Percentiles rank a stretch among this genome's conserved stretches.
Evolutionary conservation across 2,888 invertebrate species (phyloP).

Genomic region (Clepsis dumicolana): DNA sequence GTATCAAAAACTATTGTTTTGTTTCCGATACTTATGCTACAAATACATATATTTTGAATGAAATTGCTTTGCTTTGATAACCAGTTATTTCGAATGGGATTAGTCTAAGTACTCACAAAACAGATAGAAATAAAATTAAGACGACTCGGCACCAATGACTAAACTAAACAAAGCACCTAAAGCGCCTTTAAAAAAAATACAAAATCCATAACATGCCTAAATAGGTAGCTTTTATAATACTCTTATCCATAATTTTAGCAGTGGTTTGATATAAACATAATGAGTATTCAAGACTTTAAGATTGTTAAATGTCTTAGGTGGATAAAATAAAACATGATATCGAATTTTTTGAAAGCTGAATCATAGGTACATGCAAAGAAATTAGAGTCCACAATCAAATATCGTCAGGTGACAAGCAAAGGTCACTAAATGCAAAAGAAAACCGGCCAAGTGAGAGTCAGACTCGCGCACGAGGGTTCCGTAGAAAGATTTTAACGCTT

Average conservation of each 20-base stretch:
- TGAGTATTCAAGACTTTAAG: slow-evolving; percentile 7
- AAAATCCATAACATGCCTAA: not conserved
- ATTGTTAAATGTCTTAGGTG: slow-evolving; percentile 1
- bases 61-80: not conserved
- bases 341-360: not conserved
- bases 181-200: not conserved
- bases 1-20: not conserved
- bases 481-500: no score
- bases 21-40: not conserved
- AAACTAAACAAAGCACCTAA: not conserved
- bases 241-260: not conserved
- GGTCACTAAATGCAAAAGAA: no score
- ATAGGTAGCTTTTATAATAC: not conserved
- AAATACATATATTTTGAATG: not conserved
- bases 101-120: slow-evolving; percentile 5
- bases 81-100: no score
- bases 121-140: not conserved
- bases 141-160: not conserved
- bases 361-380: no score
- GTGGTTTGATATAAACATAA: slow-evolving; percentile 1
- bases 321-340: not conserved
- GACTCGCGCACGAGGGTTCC: no score
- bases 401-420: no score
- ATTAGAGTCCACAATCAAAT: no score
- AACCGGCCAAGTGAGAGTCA: no score